phyloP scores from a whole-genome alignment of 2,797 vertebrate species.

The Enteromius viviparus region DNA sequence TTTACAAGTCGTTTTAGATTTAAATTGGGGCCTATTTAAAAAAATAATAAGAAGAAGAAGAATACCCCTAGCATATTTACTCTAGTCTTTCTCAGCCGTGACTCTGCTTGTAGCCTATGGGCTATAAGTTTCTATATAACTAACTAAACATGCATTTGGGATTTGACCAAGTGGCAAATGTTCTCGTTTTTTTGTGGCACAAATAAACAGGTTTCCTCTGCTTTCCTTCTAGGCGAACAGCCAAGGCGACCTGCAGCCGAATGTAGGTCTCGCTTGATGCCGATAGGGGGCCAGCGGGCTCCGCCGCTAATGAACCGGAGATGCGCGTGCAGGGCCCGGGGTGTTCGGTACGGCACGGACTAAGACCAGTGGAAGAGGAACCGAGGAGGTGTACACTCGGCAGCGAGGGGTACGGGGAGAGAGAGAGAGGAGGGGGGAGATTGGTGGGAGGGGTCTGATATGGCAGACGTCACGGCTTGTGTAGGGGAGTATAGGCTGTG shows the following conservation, averaged over 20 bases:
- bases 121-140: not conserved
- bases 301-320: conserved; percentile 52
- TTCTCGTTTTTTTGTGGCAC: not conserved
- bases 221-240: not conserved
- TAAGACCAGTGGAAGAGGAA: conserved; percentile 50
- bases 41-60: not conserved
- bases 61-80: not conserved
- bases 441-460: conserved; percentile 76
- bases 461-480: conserved; percentile 82
- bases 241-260: conserved; percentile 15
- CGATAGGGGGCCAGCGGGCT: conserved; percentile 73
- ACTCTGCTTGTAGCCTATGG: not conserved
- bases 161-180: not conserved
- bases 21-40: not conserved
- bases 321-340: conserved; percentile 45
- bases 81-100: not conserved
- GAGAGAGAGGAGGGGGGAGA: conserved; percentile 60
- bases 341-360: conserved; percentile 37
- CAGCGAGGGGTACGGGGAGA: conserved; percentile 49
- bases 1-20: not conserved
- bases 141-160: not conserved
- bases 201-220: not conserved
- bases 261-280: conserved; percentile 50
- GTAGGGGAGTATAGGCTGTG: conserved; percentile 95
- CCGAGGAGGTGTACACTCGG: conserved; percentile 61